phyloP scores from a whole-genome alignment of 2,888 invertebrate genomes.

The Oligia fasciuncula region DNA sequence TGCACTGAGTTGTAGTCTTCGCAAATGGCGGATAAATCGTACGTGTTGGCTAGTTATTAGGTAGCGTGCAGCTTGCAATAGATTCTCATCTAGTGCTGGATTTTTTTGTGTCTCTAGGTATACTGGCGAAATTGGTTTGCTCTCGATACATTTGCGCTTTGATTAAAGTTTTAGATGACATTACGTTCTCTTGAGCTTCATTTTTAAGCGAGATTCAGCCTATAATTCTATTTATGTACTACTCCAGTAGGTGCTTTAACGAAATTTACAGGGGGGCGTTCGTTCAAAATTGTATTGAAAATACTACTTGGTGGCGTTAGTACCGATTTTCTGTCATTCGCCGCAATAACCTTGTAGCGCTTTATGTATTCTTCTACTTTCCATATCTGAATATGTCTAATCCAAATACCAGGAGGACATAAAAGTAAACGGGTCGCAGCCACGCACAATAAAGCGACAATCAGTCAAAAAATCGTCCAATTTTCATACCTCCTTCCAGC shows the following conservation, averaged over 20 bases:
- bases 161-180: constrained; percentile 26
- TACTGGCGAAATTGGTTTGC: constrained; percentile 30
- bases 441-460: constrained; percentile 31
- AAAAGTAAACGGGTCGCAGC: constrained; percentile 18
- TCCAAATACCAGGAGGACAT: constrained; percentile 35
- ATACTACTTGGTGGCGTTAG: no score
- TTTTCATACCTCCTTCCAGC: constrained; percentile 45
- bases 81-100: constrained; percentile 13
- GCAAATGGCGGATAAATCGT: constrained; percentile 53
- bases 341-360: neutral
- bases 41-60: constrained; percentile 45
- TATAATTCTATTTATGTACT: neutral
- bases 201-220: neutral
- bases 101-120: constrained; percentile 16
- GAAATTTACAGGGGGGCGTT: no score
- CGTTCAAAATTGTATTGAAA: no score
- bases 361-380: neutral
- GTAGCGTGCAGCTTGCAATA: constrained; percentile 43
- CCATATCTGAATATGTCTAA: neutral
- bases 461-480: constrained; percentile 50
- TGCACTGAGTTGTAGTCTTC: constrained; percentile 51
- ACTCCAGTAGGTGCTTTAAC: neutral
- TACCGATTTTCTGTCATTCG: no score
- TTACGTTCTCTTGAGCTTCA: neutral
- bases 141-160: constrained; percentile 21